Conservation (phyloP, 2,113 vertebrate species). For the Sitta europaea region DNA sequence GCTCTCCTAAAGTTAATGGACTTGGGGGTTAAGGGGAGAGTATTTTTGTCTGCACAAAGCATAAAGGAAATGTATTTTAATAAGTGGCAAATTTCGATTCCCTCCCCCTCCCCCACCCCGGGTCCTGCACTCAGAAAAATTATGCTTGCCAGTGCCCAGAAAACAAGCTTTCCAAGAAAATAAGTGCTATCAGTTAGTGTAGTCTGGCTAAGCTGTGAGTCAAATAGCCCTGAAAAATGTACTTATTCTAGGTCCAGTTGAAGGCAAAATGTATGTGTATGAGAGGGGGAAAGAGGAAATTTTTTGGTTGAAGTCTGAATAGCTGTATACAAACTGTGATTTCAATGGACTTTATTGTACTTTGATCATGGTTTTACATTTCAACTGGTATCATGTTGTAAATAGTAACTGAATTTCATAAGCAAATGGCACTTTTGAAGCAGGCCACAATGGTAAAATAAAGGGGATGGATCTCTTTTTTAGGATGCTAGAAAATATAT, state of each 20-base stretch:
- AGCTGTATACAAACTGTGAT: not conserved
- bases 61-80: constrained; percentile 51
- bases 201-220: constrained; percentile 30
- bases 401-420: constrained; percentile 16
- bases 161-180: constrained; percentile 45
- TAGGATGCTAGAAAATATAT: not conserved
- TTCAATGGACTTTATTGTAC: constrained; percentile 11
- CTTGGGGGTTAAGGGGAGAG: constrained; percentile 26
- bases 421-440: not conserved
- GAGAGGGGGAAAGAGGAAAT: not conserved
- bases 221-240: constrained; percentile 4
- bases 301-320: not conserved
- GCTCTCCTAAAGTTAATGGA: constrained; percentile 55
- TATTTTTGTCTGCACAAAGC: constrained; percentile 32
- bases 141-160: constrained; percentile 23
- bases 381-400: not conserved
- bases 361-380: not conserved
- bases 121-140: constrained; percentile 17
- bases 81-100: constrained; percentile 21
- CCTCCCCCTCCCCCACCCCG: not conserved
- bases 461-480: not conserved
- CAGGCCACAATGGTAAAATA: not conserved
- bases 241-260: not conserved
- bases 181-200: constrained; percentile 28
- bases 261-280: not conserved